These are phyloP conservation scores for Leptinotarsa tumamoca DNA, from an alignment of 2,888 invertebrate genomes.

Conservation along the genomic window DNA sequence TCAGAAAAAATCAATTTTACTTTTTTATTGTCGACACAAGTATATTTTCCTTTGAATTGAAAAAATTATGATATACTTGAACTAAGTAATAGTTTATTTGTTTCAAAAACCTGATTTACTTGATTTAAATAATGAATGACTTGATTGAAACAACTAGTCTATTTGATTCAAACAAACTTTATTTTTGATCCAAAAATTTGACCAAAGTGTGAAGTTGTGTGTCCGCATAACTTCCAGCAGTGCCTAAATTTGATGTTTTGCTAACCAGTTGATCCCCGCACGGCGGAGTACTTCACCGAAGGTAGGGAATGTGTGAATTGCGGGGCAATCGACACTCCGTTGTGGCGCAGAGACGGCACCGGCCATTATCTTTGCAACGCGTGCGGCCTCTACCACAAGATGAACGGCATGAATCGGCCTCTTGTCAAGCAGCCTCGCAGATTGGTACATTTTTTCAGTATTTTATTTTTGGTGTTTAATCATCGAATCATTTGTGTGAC, in stretches of 20 bases:
- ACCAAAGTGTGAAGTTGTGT: not conserved
- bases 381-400: slow-evolving; percentile 97
- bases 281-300: slow-evolving; percentile 73
- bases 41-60: no score
- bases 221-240: not conserved
- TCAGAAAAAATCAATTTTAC: no score
- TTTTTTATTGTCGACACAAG: no score
- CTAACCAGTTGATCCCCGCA: slow-evolving; percentile 61
- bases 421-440: slow-evolving; percentile 91
- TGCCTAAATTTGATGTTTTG: slow-evolving; percentile 35
- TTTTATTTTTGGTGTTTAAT: slow-evolving; percentile 24
- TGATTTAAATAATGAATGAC: not conserved
- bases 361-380: slow-evolving; percentile 99
- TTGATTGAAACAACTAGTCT: not conserved
- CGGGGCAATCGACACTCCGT: slow-evolving; percentile 94
- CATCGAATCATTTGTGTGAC: slow-evolving; percentile 42
- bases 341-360: slow-evolving; percentile 98
- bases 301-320: slow-evolving; percentile 98
- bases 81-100: not conserved
- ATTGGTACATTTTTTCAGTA: slow-evolving; percentile 73
- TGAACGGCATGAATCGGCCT: slow-evolving; percentile 95
- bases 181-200: not conserved
- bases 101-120: not conserved
- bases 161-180: not conserved
- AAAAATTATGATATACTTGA: no score